These are phyloP conservation scores for Achroia grisella DNA, from an alignment of 1,140 invertebrate species.

Conservation along the genomic window DNA sequence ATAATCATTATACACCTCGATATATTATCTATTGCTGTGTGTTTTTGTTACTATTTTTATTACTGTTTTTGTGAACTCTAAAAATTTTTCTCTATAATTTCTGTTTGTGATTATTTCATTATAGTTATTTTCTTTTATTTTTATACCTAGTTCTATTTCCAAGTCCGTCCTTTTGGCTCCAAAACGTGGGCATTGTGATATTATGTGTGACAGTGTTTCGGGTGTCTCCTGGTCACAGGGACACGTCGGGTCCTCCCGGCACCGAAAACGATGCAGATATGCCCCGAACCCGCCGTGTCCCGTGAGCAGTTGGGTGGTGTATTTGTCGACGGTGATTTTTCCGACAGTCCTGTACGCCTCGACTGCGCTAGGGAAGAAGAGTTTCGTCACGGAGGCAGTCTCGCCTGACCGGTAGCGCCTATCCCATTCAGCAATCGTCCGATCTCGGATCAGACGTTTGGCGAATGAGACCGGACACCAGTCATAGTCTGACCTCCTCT, in stretches of 20 bases:
- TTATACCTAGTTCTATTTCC: background rate
- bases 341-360: background rate
- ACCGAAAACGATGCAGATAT: constrained; percentile 1
- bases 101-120: background rate
- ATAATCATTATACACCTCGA: background rate
- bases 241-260: background rate
- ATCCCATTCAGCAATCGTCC: constrained; percentile 3
- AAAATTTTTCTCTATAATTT: background rate
- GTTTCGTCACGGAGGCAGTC: background rate
- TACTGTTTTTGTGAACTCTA: background rate
- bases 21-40: background rate
- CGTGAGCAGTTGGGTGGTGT: background rate
- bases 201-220: background rate
- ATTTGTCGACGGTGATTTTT: background rate
- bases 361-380: background rate
- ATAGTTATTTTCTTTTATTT: background rate
- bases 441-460: background rate
- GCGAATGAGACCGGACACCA: constrained; percentile 2
- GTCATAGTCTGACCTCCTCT: constrained; percentile 1
- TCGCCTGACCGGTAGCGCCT: background rate
- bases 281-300: constrained; percentile 3
- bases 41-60: background rate
- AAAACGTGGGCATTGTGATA: background rate
- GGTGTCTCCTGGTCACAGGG: background rate
- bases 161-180: background rate